These are phyloP conservation scores for Geodia barretti DNA, from an alignment of 37 sponge, comb jelly and placozoan species.

Conservation along the genomic window DNA sequence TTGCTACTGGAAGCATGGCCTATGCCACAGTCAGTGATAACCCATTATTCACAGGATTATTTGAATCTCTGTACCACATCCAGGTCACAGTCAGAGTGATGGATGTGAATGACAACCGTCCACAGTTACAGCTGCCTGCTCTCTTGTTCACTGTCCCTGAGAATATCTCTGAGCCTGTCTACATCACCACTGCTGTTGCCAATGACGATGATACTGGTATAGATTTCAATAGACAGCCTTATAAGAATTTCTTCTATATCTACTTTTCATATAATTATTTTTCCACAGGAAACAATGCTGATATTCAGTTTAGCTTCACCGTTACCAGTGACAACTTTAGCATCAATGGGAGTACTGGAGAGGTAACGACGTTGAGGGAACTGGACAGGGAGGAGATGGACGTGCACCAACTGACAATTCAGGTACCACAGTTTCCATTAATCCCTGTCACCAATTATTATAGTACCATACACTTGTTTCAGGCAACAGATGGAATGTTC, in stretches of 20 bases:
- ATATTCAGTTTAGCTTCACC: constrained; percentile 9
- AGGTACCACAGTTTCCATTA: background rate
- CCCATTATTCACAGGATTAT: background rate
- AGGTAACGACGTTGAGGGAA: background rate
- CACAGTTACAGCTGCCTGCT: constrained; percentile 8
- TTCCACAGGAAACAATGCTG: constrained; percentile 18
- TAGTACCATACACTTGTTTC: too few relatives aligned
- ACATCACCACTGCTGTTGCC: constrained; percentile 23
- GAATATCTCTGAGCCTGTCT: constrained; percentile 30
- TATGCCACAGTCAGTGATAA: background rate
- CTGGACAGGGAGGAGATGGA: constrained; percentile 43
- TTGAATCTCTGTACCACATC: background rate
- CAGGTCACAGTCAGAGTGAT: constrained; percentile 33
- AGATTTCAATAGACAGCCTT: background rate
- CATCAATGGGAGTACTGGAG: constrained; percentile 35
- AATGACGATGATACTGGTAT: constrained; percentile 33
- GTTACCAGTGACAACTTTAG: constrained; percentile 6
- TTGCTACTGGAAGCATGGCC: background rate
- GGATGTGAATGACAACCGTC: constrained; percentile 57
- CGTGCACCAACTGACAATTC: constrained; percentile 16
- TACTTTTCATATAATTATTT: background rate
- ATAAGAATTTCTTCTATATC: background rate
- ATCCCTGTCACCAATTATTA: too few relatives aligned
- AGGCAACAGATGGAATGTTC: background rate
- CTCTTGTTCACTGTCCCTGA: constrained; percentile 22